These are phyloP conservation scores for Heliconius congener DNA, from an alignment of 1,140 invertebrate genomes.

Conservation along the genomic window DNA sequence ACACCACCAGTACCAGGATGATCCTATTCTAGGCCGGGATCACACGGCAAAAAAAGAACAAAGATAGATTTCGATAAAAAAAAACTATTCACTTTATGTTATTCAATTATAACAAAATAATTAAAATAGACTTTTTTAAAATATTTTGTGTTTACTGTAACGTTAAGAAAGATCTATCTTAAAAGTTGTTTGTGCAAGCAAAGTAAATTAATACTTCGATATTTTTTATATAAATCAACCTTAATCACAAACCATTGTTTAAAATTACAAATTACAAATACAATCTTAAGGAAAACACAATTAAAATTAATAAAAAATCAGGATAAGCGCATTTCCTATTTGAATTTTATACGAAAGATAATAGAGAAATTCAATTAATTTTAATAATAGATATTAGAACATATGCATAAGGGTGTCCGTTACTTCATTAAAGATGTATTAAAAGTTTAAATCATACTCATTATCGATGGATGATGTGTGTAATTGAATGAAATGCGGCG, in stretches of 20 bases:
- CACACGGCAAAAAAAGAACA: too few relatives aligned
- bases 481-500: slow-evolving; percentile 55
- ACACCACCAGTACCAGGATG: too few relatives aligned
- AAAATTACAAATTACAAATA: background rate
- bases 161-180: background rate
- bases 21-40: too few relatives aligned
- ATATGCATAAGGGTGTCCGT: background rate
- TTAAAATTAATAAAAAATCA: background rate
- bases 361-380: background rate
- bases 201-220: background rate
- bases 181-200: background rate
- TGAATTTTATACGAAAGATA: background rate
- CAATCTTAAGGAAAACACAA: background rate
- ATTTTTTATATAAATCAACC: background rate
- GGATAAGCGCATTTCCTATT: too few relatives aligned
- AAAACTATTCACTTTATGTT: too few relatives aligned
- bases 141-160: too few relatives aligned
- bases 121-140: too few relatives aligned
- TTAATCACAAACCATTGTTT: background rate
- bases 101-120: too few relatives aligned
- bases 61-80: too few relatives aligned
- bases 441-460: background rate
- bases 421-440: background rate
- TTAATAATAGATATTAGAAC: background rate
- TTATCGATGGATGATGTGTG: slow-evolving; percentile 10